Conservation (phyloP, 2,888 invertebrate species). For the Anoncus sp. region DNA sequence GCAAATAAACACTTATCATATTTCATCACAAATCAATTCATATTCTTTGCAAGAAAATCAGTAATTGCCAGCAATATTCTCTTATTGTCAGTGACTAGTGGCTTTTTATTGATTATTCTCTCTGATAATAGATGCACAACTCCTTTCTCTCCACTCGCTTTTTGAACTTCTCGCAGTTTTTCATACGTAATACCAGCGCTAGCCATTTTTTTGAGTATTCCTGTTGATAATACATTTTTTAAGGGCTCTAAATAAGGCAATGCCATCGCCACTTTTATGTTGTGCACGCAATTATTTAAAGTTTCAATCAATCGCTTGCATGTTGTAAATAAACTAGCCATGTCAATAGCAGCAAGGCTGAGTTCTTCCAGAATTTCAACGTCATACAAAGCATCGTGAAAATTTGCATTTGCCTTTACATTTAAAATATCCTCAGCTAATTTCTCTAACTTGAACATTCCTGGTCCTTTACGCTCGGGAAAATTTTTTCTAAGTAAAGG, state of each 20-base stretch:
- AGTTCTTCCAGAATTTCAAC: constrained; percentile 23
- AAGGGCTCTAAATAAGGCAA: constrained; percentile 5
- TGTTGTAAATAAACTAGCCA: neutral
- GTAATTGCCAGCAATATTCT: constrained; percentile 1
- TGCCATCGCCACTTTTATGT: constrained; percentile 3
- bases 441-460: constrained; percentile 29
- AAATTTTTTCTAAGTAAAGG: constrained; percentile 13
- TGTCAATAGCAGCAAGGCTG: neutral
- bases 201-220: constrained; percentile 10
- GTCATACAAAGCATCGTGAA: constrained; percentile 41
- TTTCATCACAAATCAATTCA: neutral
- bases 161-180: neutral
- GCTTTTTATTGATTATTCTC: constrained; percentile 1
- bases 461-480: constrained; percentile 34
- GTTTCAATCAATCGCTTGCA: constrained; percentile 3
- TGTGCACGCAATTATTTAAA: neutral
- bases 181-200: neutral
- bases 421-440: constrained; percentile 36
- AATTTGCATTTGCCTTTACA: neutral
- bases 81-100: neutral
- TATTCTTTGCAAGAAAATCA: constrained; percentile 5
- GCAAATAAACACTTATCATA: no score
- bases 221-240: constrained; percentile 1
- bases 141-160: neutral
- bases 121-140: constrained; percentile 5